Conservation (phyloP, 2,113 vertebrate genomes). For the Erythrocercus mccallii region DNA sequence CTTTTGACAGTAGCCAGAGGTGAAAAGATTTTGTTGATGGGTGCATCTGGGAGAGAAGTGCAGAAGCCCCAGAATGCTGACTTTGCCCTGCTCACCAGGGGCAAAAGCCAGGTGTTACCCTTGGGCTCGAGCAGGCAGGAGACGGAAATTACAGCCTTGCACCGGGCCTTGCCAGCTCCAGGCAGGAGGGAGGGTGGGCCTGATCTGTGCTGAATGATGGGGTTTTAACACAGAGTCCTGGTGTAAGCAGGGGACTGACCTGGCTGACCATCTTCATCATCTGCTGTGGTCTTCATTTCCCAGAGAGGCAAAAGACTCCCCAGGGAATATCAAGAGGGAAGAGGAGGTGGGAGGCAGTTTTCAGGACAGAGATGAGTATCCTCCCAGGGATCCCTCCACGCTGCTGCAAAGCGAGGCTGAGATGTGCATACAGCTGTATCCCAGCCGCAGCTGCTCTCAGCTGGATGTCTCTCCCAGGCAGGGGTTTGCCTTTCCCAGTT, state of each 20-base stretch:
- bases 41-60: background rate
- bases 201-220: background rate
- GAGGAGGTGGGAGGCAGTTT: background rate
- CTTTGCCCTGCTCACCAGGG: background rate
- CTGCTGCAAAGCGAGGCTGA: background rate
- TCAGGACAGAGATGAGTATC: background rate
- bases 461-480: background rate
- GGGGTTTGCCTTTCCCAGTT: background rate
- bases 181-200: background rate
- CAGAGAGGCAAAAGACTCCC: background rate
- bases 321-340: background rate
- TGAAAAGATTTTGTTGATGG: background rate
- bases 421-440: background rate
- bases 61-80: background rate
- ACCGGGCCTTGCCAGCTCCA: background rate
- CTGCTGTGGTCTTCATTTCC: background rate
- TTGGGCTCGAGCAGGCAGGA: background rate
- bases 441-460: background rate
- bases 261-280: background rate
- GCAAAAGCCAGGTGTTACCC: background rate
- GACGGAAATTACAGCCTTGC: background rate
- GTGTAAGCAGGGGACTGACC: background rate
- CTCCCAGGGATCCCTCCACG: accelerated
- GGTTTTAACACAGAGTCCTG: background rate
- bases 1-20: background rate